Evolutionary conservation across 2,888 invertebrate species (phyloP).

Genomic region (Pandemis cinnamomeana): DNA sequence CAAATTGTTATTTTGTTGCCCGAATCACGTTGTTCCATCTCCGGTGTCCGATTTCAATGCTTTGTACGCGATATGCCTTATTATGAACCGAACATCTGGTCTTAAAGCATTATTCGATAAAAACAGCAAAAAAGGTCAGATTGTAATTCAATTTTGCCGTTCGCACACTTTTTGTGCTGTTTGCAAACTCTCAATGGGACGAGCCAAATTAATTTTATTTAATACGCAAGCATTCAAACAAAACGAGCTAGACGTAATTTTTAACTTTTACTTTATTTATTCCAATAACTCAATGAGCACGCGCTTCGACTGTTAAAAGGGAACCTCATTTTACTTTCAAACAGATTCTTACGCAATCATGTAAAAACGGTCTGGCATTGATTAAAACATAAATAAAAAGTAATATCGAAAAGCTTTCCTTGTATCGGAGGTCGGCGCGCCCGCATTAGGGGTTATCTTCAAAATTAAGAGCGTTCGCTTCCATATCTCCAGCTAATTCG

Average conservation of each 20-base stretch:
- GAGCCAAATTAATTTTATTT: neutral
- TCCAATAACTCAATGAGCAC: conserved; percentile 14
- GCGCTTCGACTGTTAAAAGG: conserved; percentile 8
- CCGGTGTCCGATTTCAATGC: conserved; percentile 83
- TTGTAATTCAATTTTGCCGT: conserved; percentile 64
- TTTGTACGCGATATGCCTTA: conserved; percentile 83
- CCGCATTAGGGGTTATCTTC: conserved; percentile 77
- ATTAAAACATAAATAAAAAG: conserved; percentile 50
- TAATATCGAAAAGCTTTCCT: conserved; percentile 59
- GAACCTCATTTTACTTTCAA: conserved; percentile 21
- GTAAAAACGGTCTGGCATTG: conserved; percentile 39
- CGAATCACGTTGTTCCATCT: conserved; percentile 75
- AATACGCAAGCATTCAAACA: conserved; percentile 18
- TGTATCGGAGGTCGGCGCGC: conserved; percentile 62
- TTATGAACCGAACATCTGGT: conserved; percentile 83
- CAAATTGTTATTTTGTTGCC: conserved; percentile 64
- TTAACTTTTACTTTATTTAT: conserved; percentile 16
- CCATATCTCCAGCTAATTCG: conserved; percentile 73
- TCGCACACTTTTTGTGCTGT: conserved; percentile 48
- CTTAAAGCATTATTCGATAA: conserved; percentile 74
- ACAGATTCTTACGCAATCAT: conserved; percentile 33
- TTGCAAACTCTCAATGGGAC: conserved; percentile 46
- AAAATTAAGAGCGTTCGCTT: conserved; percentile 73
- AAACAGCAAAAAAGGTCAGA: conserved; percentile 68
- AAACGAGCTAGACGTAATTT: conserved; percentile 6